Evolutionary conservation across 1,140 invertebrate species (phyloP).

Genomic region (Planococcus citri): DNA sequence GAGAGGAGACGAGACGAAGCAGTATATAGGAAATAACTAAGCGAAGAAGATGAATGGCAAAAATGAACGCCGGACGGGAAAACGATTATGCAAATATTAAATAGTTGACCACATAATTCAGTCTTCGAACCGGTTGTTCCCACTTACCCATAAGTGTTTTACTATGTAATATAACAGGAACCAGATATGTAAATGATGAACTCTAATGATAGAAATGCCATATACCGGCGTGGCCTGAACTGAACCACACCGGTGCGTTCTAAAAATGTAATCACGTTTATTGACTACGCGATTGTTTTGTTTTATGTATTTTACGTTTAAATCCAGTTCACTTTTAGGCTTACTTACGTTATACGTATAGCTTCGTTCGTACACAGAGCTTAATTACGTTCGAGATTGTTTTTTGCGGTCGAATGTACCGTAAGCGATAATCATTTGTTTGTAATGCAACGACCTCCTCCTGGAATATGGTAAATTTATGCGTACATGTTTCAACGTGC

Average conservation of each 20-base stretch:
- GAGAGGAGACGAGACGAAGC: too few species aligned
- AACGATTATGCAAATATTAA: slow-evolving; percentile 4
- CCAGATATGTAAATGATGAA: neutral
- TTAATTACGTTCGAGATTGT: neutral
- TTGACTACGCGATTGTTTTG: neutral
- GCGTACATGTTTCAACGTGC: too few species aligned
- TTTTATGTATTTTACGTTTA: too few species aligned
- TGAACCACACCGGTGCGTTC: neutral
- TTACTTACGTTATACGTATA: too few species aligned
- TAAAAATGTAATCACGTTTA: slow-evolving; percentile 8
- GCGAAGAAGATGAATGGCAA: neutral
- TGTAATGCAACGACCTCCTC: neutral
- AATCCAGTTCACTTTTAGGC: neutral
- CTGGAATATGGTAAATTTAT: too few species aligned
- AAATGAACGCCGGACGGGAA: neutral
- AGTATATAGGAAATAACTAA: neutral
- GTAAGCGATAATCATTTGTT: neutral
- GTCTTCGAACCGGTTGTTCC: neutral
- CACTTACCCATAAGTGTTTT: slow-evolving; percentile 6
- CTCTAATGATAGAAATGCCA: neutral
- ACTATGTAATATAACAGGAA: neutral
- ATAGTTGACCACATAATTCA: neutral
- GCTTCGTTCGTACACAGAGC: too few species aligned
- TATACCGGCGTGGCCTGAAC: neutral
- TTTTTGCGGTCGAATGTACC: neutral